Conservation (phyloP, 2,888 invertebrate genomes). For the Brenthis hecate region DNA sequence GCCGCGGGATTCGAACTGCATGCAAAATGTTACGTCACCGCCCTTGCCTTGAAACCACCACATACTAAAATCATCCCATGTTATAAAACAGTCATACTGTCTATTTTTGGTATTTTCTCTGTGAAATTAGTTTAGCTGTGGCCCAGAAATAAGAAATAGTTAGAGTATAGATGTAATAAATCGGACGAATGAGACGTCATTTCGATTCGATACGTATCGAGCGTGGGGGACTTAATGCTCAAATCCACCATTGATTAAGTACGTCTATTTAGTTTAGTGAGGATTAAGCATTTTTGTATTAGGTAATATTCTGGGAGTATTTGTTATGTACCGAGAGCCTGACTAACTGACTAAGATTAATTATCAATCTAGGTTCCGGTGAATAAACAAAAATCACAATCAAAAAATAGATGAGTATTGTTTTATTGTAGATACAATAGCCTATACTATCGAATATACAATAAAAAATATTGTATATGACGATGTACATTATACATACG, state of each 20-base stretch:
- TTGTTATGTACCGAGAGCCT: constrained; percentile 17
- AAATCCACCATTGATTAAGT: constrained; percentile 73
- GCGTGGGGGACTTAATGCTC: constrained; percentile 68
- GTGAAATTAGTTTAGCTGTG: constrained; percentile 45
- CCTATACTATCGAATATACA: too few species aligned
- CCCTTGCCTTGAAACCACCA: constrained; percentile 50
- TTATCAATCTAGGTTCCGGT: constrained; percentile 21
- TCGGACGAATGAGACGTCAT: constrained; percentile 79
- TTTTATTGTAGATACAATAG: too few species aligned
- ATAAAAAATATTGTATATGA: too few species aligned
- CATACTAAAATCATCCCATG: constrained; percentile 44
- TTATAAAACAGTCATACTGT: constrained; percentile 37
- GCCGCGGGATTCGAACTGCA: constrained; percentile 62
- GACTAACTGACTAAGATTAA: constrained; percentile 28
- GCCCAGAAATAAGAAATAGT: constrained; percentile 43
- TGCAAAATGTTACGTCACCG: constrained; percentile 79
- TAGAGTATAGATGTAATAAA: constrained; percentile 64
- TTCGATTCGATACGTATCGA: constrained; percentile 74
- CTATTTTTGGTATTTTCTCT: constrained; percentile 10
- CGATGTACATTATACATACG: too few species aligned
- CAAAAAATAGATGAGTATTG: too few species aligned
- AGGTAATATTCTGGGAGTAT: constrained; percentile 40
- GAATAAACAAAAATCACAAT: constrained; percentile 1
- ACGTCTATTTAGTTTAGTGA: constrained; percentile 66
- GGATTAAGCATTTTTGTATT: constrained; percentile 55